A percentile compares a stretch with the other conserved stretches of the same genome.
Evolutionary conservation across 2,113 vertebrate genomes (phyloP).

Genomic region (Rhizomys pruinosus): DNA sequence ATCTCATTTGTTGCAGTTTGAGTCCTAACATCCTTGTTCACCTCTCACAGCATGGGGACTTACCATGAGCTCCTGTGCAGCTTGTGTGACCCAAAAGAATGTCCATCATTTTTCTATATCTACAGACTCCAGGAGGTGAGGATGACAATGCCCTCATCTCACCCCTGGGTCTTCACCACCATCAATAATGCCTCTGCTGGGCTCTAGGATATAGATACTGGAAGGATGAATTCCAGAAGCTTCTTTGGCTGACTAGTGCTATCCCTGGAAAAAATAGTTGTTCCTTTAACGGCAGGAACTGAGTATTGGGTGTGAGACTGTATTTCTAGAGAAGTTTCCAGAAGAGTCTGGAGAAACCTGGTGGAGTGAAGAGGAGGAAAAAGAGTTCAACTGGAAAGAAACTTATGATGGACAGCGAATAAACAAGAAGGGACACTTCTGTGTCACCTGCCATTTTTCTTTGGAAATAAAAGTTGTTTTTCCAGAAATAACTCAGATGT

Average conservation of each 20-base stretch:
- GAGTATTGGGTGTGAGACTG: not conserved
- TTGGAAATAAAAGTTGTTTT: slow-evolving; percentile 63
- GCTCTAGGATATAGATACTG: rapidly evolving
- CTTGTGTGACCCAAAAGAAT: no score
- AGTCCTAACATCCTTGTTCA: not conserved
- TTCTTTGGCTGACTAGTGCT: not conserved
- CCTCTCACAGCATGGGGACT: no score
- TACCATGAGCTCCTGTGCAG: no score
- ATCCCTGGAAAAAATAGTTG: not conserved
- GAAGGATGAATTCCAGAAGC: not conserved
- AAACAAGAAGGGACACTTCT: slow-evolving; percentile 65
- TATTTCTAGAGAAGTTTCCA: slow-evolving; percentile 45
- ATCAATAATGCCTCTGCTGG: slow-evolving; percentile 1
- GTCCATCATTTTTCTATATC: no score
- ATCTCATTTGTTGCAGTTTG: not conserved
- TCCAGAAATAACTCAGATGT: slow-evolving; percentile 67
- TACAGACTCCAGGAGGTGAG: no score
- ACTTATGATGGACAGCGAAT: not conserved
- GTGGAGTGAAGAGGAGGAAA: not conserved
- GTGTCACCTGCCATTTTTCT: slow-evolving; percentile 71
- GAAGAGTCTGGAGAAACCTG: not conserved
- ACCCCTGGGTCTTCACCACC: no score
- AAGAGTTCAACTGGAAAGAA: slow-evolving; percentile 1
- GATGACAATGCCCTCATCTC: no score
- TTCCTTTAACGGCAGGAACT: not conserved